These are phyloP conservation scores for Serinus canaria DNA, from an alignment of 2,113 vertebrate species.

Conservation along the genomic window DNA sequence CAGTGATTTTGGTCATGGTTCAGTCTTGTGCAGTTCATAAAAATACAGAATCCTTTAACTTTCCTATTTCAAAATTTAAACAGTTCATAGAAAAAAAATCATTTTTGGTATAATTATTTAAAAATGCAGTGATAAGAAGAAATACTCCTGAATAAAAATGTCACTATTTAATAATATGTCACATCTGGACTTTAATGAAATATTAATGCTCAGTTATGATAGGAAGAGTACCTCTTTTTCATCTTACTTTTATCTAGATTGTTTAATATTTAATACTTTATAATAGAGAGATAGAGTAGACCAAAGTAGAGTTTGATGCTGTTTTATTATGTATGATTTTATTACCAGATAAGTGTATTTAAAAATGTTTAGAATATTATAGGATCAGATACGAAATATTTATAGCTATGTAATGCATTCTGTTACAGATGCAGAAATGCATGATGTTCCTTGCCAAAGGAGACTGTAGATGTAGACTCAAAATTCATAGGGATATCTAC, in stretches of 20 bases:
- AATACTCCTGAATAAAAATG: background rate
- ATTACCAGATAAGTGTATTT: conserved; percentile 25
- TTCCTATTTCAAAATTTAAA: background rate
- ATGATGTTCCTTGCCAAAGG: background rate
- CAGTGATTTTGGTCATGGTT: background rate
- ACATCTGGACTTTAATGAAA: conserved; percentile 52
- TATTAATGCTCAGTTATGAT: conserved; percentile 50
- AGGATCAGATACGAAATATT: background rate
- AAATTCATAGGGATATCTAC: background rate
- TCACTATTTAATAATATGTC: conserved; percentile 21
- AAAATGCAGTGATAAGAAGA: background rate
- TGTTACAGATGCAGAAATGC: background rate
- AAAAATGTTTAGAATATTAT: conserved; percentile 33
- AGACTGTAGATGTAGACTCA: background rate
- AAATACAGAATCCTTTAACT: background rate
- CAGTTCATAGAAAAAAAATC: background rate
- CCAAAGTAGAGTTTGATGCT: conserved; percentile 20
- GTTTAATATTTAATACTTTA: conserved; percentile 54
- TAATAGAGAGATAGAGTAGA: conserved; percentile 39
- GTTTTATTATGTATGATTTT: conserved; percentile 51
- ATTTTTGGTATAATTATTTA: background rate
- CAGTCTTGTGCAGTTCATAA: background rate
- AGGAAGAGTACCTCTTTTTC: conserved; percentile 12
- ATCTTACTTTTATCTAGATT: conserved; percentile 45
- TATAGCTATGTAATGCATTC: background rate